Conservation (phyloP, 2,888 invertebrate species). For the Penaeus monodon region DNA sequence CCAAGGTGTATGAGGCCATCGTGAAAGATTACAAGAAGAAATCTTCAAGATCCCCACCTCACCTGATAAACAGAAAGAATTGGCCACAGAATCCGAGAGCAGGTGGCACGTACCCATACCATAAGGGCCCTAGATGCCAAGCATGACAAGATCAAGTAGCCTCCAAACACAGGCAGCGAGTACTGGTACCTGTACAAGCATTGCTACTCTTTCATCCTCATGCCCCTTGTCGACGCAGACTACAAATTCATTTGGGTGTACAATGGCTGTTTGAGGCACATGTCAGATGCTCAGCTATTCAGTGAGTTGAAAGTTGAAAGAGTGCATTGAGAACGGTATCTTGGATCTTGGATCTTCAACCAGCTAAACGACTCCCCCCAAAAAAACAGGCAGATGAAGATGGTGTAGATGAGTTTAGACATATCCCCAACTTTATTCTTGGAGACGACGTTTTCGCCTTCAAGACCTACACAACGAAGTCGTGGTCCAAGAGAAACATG, state of each 20-base stretch:
- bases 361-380: neutral
- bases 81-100: no score
- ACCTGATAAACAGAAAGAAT: no score
- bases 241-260: constrained; percentile 1
- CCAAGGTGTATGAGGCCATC: no score
- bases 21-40: no score
- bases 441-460: no score
- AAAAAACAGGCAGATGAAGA: neutral
- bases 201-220: neutral
- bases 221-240: neutral
- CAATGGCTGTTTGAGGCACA: neutral
- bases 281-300: neutral
- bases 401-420: no score
- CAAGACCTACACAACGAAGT: no score
- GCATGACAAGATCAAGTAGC: neutral
- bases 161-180: neutral
- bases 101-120: neutral
- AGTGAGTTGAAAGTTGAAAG: neutral
- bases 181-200: constrained; percentile 1
- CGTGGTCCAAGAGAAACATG: no score
- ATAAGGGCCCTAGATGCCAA: neutral
- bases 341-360: neutral
- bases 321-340: neutral
- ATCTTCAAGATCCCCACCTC: no score
- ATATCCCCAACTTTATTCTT: no score